These are phyloP conservation scores for Pseudobourletiella spinata DNA, from an alignment of 1,140 invertebrate species.

Conservation along the genomic window DNA sequence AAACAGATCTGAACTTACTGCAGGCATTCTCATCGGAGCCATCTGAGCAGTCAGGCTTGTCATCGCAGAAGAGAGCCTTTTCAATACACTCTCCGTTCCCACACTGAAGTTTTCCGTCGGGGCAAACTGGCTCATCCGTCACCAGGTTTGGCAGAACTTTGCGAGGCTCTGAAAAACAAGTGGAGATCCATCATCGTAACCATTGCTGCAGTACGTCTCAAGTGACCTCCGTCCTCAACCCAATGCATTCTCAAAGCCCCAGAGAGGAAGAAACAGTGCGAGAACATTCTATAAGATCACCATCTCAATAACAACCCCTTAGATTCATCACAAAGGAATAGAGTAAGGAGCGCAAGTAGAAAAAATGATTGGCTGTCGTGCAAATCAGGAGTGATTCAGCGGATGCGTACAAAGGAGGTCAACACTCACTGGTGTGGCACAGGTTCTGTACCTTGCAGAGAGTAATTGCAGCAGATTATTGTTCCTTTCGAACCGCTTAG, in stretches of 20 bases:
- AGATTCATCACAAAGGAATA: neutral
- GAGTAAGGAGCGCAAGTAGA: neutral
- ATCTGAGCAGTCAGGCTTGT: constrained; percentile 82
- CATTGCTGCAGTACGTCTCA: neutral
- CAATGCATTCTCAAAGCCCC: no score
- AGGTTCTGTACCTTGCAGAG: no score
- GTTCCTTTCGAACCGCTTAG: no score
- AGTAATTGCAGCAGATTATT: no score
- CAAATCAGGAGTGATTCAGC: no score
- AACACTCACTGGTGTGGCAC: no score
- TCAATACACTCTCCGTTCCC: constrained; percentile 82
- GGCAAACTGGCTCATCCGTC: constrained; percentile 82
- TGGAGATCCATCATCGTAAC: neutral
- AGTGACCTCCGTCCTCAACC: neutral
- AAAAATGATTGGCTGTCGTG: no score
- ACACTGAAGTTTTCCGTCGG: constrained; percentile 76
- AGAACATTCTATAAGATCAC: neutral
- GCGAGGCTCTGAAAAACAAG: constrained; percentile 60
- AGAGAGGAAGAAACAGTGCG: neutral
- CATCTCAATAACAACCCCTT: neutral
- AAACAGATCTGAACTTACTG: constrained; percentile 53
- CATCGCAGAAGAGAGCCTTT: constrained; percentile 81
- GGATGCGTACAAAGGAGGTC: no score
- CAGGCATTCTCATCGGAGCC: constrained; percentile 92
- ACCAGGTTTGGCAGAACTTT: constrained; percentile 78